These are phyloP conservation scores for Erpobdella octoculata DNA, from an alignment of 2,888 invertebrate genomes.

Conservation along the genomic window DNA sequence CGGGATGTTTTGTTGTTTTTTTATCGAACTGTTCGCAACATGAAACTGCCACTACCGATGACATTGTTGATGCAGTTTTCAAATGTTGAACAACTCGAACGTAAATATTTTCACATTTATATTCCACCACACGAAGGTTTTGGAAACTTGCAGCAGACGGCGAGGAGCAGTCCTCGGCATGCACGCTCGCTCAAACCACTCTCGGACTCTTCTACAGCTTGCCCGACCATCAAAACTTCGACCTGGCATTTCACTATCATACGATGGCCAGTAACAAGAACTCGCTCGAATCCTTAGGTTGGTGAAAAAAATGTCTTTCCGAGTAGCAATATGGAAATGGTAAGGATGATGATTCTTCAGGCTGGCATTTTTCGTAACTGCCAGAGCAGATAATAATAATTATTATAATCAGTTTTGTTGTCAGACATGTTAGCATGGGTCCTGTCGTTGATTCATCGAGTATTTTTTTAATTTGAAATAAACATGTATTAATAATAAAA, in stretches of 20 bases:
- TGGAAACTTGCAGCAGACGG: slow-evolving; percentile 51
- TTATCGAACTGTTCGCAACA: neutral
- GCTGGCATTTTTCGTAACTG: neutral
- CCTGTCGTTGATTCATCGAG: too few relatives aligned
- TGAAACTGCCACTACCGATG: neutral
- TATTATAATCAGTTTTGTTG: too few relatives aligned
- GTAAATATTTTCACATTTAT: too few relatives aligned
- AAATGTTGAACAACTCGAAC: neutral
- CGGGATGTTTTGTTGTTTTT: too few relatives aligned
- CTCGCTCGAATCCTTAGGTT: slow-evolving; percentile 53
- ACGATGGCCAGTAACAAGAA: slow-evolving; percentile 52
- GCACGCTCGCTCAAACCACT: slow-evolving; percentile 49
- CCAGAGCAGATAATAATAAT: neutral
- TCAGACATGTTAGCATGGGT: too few relatives aligned
- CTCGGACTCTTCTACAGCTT: slow-evolving; percentile 51
- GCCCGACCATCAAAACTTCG: slow-evolving; percentile 42
- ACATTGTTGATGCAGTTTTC: neutral
- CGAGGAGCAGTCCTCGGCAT: slow-evolving; percentile 46
- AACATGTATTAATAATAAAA: neutral
- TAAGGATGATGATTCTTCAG: neutral
- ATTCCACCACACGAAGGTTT: too few relatives aligned
- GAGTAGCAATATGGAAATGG: neutral
- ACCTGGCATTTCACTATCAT: slow-evolving; percentile 52
- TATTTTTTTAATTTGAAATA: neutral
- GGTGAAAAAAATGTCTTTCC: neutral